Evolutionary conservation across 2,888 invertebrate genomes (phyloP).

Genomic region (Saturnia pavonia): DNA sequence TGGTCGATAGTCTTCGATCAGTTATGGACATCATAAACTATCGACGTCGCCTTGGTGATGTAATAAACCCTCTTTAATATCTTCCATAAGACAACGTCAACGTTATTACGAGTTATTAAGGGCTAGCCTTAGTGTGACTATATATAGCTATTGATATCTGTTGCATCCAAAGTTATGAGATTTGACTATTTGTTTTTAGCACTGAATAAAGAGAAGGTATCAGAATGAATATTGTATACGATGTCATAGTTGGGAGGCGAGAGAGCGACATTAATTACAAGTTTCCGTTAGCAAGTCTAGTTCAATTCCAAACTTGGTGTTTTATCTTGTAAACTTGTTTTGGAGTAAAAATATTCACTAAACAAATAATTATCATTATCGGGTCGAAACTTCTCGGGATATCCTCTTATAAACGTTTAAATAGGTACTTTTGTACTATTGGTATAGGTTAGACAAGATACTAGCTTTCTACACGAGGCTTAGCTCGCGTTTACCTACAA

Average conservation of each 20-base stretch:
- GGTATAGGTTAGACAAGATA: too few species aligned
- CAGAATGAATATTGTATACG: not conserved
- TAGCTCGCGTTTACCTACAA: too few species aligned
- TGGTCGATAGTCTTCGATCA: slow-evolving; percentile 29
- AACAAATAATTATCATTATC: too few species aligned
- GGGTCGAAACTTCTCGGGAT: too few species aligned
- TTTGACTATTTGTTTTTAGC: not conserved
- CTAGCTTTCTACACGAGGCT: too few species aligned
- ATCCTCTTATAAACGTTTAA: too few species aligned
- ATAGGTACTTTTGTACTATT: too few species aligned
- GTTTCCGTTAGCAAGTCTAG: not conserved
- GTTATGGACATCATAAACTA: slow-evolving; percentile 49
- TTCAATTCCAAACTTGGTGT: not conserved
- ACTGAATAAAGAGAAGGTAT: not conserved
- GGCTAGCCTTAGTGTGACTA: slow-evolving; percentile 18
- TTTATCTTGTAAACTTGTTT: not conserved
- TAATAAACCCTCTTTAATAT: slow-evolving; percentile 47
- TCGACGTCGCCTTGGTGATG: slow-evolving; percentile 49
- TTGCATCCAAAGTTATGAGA: not conserved
- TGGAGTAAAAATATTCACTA: not conserved
- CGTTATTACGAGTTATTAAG: slow-evolving; percentile 16
- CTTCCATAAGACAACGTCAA: slow-evolving; percentile 26
- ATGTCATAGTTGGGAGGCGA: not conserved
- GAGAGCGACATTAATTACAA: not conserved
- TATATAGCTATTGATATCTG: slow-evolving; percentile 25